Conservation (phyloP, 2,888 invertebrate genomes). For the Pseudolycoriella hygida region DNA sequence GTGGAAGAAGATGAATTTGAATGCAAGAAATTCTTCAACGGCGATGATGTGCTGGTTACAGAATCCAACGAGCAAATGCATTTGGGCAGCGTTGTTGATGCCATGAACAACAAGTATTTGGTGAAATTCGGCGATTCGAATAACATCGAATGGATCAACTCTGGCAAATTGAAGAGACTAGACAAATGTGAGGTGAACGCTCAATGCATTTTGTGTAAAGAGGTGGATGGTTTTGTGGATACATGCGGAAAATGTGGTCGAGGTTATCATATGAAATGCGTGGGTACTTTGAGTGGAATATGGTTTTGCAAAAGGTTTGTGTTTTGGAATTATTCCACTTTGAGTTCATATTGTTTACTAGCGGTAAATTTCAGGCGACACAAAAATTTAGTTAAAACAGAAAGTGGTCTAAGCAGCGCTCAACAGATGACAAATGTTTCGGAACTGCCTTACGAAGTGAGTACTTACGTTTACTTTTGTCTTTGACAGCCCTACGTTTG, state of each 20-base stretch:
- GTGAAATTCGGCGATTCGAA: neutral
- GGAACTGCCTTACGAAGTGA: no score
- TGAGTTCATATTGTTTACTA: no score
- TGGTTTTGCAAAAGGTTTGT: neutral
- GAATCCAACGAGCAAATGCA: neutral
- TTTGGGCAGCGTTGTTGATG: neutral
- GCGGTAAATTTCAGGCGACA: no score
- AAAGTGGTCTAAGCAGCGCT: no score
- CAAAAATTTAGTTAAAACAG: no score
- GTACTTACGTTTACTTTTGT: no score
- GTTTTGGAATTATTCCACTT: neutral
- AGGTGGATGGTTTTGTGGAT: neutral
- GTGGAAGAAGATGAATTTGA: no score
- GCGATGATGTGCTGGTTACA: neutral
- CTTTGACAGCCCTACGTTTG: no score
- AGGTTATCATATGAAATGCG: neutral
- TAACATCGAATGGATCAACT: neutral
- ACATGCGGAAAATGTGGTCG: neutral
- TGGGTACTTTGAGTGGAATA: neutral
- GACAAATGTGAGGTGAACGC: neutral
- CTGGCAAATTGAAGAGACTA: neutral
- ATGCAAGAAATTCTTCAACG: neutral
- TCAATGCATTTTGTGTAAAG: neutral
- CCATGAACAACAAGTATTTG: neutral
- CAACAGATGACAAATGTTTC: no score